Percentiles rank a stretch among this genome's conserved stretches.
Evolutionary conservation across 2,888 invertebrate genomes (phyloP).

Genomic region (Trichogramma evanescens): DNA sequence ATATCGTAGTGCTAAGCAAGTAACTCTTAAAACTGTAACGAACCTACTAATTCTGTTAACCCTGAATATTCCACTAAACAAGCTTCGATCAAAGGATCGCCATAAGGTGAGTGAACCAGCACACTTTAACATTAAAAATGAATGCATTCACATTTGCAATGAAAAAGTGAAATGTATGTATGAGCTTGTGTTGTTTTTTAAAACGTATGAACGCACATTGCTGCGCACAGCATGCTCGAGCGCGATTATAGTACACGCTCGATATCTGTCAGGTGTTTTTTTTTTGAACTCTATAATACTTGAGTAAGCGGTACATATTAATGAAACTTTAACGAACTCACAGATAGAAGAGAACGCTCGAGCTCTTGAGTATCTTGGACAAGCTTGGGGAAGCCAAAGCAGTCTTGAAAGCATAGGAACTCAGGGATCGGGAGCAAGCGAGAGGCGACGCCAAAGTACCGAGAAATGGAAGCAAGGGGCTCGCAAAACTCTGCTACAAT

Average conservation of each 20-base stretch:
- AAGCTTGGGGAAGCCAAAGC: constrained; percentile 74
- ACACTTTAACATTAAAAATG: constrained; percentile 10
- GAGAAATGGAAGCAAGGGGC: constrained; percentile 84
- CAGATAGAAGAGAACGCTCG: constrained; percentile 94
- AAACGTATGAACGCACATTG: not conserved
- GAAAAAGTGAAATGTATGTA: constrained; percentile 5
- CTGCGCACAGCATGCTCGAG: constrained; percentile 15
- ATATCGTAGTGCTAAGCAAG: constrained; percentile 1
- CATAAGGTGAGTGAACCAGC: constrained; percentile 41
- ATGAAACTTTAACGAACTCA: not conserved
- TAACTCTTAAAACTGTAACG: constrained; percentile 12
- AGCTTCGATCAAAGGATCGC: constrained; percentile 48
- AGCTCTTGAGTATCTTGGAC: constrained; percentile 77
- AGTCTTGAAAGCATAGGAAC: constrained; percentile 75
- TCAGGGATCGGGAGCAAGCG: constrained; percentile 56
- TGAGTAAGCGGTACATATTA: not conserved
- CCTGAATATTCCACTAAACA: constrained; percentile 43
- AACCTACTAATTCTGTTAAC: constrained; percentile 34
- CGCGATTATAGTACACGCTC: constrained; percentile 27
- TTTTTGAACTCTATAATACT: not conserved
- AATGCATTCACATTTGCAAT: not conserved
- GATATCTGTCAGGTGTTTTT: constrained; percentile 10
- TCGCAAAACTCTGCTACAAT: constrained; percentile 81
- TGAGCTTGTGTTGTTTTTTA: no score
- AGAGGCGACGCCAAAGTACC: constrained; percentile 50